Evolutionary conservation across 2,797 vertebrate species (phyloP).

Genomic region (Rousettus madagascariensis): DNA sequence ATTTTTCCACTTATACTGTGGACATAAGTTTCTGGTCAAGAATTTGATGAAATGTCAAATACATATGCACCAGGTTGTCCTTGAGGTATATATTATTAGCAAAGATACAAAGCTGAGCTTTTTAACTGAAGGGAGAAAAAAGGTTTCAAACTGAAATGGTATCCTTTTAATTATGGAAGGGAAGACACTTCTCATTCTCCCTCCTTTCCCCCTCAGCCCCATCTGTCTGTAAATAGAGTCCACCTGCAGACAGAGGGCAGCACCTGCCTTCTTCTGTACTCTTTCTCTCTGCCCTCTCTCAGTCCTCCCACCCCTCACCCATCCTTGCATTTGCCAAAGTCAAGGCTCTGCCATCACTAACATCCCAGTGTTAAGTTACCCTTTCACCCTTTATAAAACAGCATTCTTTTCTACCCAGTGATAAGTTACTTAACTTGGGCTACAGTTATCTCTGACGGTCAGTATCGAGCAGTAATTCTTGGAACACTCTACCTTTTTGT

Average conservation of each 20-base stretch:
- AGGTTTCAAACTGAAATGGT: background rate
- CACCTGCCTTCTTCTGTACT: accelerated
- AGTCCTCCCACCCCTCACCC: background rate
- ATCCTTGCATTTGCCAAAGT: background rate
- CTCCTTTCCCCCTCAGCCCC: background rate
- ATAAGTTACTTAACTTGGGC: background rate
- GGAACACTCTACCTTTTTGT: background rate
- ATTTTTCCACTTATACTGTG: background rate
- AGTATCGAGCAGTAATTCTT: background rate
- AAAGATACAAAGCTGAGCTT: background rate
- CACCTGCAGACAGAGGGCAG: background rate
- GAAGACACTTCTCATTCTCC: background rate
- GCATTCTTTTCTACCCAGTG: background rate
- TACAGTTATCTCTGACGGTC: background rate
- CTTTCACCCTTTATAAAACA: background rate
- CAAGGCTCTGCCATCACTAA: background rate
- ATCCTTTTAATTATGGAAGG: background rate
- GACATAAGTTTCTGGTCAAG: background rate
- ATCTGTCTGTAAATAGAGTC: background rate
- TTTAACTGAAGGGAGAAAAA: background rate
- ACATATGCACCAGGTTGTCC: background rate
- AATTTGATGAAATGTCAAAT: background rate
- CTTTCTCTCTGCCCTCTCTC: background rate
- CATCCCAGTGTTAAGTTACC: background rate
- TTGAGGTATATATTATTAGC: background rate